These are phyloP conservation scores for Pterobdella sp. DNA, from an alignment of 2,888 invertebrate genomes.

Conservation along the genomic window DNA sequence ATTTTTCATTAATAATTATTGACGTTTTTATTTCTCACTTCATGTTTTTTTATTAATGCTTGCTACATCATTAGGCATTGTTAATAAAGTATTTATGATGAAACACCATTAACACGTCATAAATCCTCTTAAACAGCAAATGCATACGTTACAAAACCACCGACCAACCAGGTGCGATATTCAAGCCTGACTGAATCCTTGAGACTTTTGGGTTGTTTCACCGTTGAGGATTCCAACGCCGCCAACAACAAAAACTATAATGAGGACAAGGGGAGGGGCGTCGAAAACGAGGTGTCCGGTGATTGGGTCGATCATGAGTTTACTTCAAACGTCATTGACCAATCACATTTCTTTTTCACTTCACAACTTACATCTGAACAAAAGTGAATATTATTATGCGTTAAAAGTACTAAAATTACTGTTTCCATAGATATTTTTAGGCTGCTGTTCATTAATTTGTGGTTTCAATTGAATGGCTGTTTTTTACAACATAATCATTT, in stretches of 20 bases:
- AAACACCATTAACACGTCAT: background rate
- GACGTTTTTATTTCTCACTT: no score
- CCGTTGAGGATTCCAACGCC: constrained; percentile 33
- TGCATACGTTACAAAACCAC: background rate
- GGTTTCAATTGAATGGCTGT: no score
- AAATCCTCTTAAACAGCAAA: background rate
- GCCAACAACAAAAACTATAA: constrained; percentile 1
- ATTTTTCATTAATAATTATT: no score
- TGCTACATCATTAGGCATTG: no score
- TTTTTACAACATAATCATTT: no score
- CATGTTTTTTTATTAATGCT: no score
- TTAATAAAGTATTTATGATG: background rate
- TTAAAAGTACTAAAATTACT: no score
- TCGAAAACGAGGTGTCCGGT: background rate
- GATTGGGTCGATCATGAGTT: constrained; percentile 7
- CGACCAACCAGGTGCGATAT: constrained; percentile 67
- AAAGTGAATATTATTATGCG: no score
- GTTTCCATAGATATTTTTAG: no score
- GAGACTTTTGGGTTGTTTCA: constrained; percentile 81
- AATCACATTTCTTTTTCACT: constrained; percentile 9
- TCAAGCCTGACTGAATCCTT: constrained; percentile 87
- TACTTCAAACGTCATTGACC: background rate
- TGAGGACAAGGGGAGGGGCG: background rate
- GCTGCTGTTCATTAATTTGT: no score
- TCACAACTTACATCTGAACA: constrained; percentile 1